A percentile compares a stretch with the other conserved stretches of the same genome.
Evolutionary conservation across 2,113 vertebrate species (phyloP).

Genomic region (Perca schrenkii): DNA sequence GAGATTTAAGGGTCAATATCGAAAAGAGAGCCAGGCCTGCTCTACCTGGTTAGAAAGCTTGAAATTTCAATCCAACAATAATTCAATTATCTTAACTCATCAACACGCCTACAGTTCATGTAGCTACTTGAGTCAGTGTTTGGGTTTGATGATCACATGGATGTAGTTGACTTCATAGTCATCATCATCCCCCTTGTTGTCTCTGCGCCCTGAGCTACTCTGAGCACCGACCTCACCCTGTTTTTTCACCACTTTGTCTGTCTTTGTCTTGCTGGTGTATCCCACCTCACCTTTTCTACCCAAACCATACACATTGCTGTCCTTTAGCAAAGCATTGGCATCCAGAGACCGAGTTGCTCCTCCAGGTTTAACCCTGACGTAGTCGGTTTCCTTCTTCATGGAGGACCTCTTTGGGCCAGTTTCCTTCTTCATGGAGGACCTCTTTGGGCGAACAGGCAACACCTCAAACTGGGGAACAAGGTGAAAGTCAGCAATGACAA

Average conservation of each 20-base stretch:
- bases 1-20: neutral
- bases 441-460: neutral
- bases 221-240: neutral
- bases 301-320: neutral
- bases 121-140: neutral
- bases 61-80: neutral
- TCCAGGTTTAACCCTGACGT: neutral
- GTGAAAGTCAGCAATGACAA: neutral
- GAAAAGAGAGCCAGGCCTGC: neutral
- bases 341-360: neutral
- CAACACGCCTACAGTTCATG: neutral
- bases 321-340: neutral
- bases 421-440: neutral
- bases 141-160: neutral
- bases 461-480: neutral
- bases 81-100: too few species aligned
- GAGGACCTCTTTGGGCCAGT: neutral
- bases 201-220: neutral
- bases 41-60: neutral
- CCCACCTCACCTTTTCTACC: neutral
- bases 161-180: conserved; percentile 2
- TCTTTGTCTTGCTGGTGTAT: neutral
- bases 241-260: neutral
- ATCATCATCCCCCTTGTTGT: neutral
- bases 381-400: neutral